A percentile compares a stretch with the other conserved stretches of the same genome.
phyloP scores from a whole-genome alignment of 2,113 vertebrate genomes.

The Elephantulus edwardii region DNA sequence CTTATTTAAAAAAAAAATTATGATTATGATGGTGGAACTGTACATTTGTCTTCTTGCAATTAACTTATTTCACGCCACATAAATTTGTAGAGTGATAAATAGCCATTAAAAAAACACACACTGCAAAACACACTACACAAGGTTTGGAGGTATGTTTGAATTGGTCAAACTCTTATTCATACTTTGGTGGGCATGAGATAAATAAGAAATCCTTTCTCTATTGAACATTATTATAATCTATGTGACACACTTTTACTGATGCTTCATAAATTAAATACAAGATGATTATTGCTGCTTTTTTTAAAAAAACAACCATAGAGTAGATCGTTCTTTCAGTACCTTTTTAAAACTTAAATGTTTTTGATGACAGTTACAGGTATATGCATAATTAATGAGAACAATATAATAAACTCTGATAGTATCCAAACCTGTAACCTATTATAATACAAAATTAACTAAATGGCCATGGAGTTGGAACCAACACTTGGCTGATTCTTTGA shows the following conservation, averaged over 20 bases:
- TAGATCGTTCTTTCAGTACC: background rate
- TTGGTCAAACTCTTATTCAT: conserved; percentile 44
- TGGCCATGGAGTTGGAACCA: no score
- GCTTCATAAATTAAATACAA: conserved; percentile 11
- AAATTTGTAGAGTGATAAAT: background rate
- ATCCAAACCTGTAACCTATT: no score
- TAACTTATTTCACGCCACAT: no score
- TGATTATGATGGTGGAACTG: no score
- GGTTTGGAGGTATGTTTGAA: conserved; percentile 47
- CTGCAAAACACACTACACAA: conserved; percentile 15
- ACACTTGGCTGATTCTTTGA: no score
- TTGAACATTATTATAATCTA: background rate
- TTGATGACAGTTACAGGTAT: no score
- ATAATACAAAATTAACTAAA: no score
- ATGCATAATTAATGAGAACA: no score
- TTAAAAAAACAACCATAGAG: background rate
- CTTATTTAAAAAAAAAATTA: no score
- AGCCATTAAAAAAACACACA: conserved; percentile 14
- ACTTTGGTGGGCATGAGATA: conserved; percentile 8
- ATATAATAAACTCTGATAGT: no score
- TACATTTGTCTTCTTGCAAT: no score
- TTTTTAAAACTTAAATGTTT: no score
- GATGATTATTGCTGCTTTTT: conserved; percentile 15
- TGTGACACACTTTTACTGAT: conserved; percentile 28
- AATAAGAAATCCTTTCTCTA: conserved; percentile 39